phyloP scores from a whole-genome alignment of 2,113 vertebrate genomes.

The Cyprinodon brontotheroides region DNA sequence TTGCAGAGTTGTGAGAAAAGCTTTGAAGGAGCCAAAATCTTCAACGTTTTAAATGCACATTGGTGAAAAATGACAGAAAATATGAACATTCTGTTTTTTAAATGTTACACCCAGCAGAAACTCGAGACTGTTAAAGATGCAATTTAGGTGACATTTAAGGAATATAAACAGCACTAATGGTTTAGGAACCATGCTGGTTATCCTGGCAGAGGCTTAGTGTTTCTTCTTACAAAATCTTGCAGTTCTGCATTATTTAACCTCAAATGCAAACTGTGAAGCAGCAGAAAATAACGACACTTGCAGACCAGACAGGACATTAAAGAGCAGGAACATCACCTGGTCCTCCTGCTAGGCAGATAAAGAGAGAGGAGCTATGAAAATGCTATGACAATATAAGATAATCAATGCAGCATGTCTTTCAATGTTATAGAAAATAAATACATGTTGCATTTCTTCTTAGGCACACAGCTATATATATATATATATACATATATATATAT shows the following conservation, averaged over 20 bases:
- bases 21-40: not conserved
- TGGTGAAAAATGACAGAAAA: not conserved
- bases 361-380: not conserved
- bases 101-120: not conserved
- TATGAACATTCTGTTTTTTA: not conserved
- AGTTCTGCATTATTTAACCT: not conserved
- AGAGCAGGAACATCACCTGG: not conserved
- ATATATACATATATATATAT: too few species aligned
- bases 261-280: not conserved
- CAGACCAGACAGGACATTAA: not conserved
- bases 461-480: too few species aligned
- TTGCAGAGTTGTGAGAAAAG: not conserved
- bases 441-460: not conserved
- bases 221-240: not conserved
- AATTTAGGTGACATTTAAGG: not conserved
- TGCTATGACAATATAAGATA: too few species aligned
- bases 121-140: not conserved
- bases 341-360: not conserved
- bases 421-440: not conserved
- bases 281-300: not conserved
- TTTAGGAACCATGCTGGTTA: not conserved
- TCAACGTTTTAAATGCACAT: not conserved
- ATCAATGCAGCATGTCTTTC: not conserved
- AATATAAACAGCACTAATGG: too few species aligned
- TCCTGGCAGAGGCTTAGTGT: too few species aligned